Conservation (phyloP, 2,113 vertebrate genomes). For the Cephalopholis sonnerati region DNA sequence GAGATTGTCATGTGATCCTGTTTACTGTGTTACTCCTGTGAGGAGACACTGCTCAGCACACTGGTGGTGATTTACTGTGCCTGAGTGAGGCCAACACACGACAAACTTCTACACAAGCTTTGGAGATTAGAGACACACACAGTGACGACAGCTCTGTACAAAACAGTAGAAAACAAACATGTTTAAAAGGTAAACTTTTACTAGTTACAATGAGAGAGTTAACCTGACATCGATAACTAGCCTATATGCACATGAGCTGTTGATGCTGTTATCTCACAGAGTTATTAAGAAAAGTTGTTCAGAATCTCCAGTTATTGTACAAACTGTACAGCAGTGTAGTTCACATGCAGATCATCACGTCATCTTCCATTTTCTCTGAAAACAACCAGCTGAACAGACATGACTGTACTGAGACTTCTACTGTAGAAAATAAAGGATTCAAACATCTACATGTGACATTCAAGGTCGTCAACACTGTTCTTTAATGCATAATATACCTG, state of each 20-base stretch:
- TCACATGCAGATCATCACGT: slow-evolving; percentile 21
- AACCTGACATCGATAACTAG: slow-evolving; percentile 23
- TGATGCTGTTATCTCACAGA: slow-evolving; percentile 2
- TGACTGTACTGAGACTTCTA: not conserved
- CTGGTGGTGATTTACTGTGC: slow-evolving; percentile 45
- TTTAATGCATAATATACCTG: not conserved
- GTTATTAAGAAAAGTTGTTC: not conserved
- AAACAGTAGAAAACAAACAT: slow-evolving; percentile 31
- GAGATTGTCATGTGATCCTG: slow-evolving; percentile 59
- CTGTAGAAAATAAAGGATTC: not conserved
- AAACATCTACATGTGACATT: slow-evolving; percentile 4
- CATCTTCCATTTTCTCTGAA: not conserved
- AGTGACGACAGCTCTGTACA: slow-evolving; percentile 5
- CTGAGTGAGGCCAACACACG: slow-evolving; percentile 64
- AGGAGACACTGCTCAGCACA: slow-evolving; percentile 39
- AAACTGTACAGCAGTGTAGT: slow-evolving; percentile 34
- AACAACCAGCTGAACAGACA: slow-evolving; percentile 14
- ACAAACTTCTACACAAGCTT: slow-evolving; percentile 47
- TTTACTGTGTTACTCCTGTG: not conserved
- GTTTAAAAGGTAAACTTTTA: slow-evolving; percentile 69
- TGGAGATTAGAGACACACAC: not conserved
- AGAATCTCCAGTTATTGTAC: slow-evolving; percentile 17
- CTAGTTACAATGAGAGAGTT: slow-evolving; percentile 33
- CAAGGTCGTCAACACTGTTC: not conserved
- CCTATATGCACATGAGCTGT: slow-evolving; percentile 11